phyloP scores from a whole-genome alignment of 2,888 invertebrate species.

The Oscheius sp. region DNA sequence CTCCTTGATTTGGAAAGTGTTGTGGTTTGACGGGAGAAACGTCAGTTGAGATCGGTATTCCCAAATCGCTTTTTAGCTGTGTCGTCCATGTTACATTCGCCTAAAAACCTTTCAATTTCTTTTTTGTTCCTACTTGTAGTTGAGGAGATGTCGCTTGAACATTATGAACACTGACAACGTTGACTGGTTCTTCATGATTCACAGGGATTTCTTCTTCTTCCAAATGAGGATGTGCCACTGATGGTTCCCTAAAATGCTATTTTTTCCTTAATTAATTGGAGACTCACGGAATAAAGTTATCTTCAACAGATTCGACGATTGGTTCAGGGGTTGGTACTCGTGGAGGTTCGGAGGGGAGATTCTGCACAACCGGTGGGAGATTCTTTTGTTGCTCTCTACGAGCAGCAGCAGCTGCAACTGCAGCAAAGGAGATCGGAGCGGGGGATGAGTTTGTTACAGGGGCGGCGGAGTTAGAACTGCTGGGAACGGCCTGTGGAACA shows the following conservation, averaged over 20 bases:
- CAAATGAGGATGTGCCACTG: neutral
- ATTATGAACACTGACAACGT: constrained; percentile 6
- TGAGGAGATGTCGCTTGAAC: constrained; percentile 19
- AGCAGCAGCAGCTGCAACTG: constrained; percentile 49
- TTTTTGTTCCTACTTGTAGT: constrained; percentile 6
- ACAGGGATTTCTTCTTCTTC: constrained; percentile 12
- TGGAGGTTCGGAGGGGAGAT: constrained; percentile 9
- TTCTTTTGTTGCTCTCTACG: constrained; percentile 43
- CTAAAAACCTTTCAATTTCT: constrained; percentile 9
- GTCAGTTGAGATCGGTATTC: constrained; percentile 39
- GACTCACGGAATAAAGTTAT: constrained; percentile 4
- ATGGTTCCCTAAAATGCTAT: constrained; percentile 19
- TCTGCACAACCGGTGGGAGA: constrained; percentile 33
- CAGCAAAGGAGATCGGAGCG: constrained; percentile 52
- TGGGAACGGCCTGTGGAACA: neutral
- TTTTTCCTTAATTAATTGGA: neutral
- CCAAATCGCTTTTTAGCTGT: constrained; percentile 61
- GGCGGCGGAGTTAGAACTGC: neutral
- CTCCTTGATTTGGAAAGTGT: constrained; percentile 3
- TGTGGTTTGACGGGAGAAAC: constrained; percentile 8
- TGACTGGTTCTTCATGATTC: constrained; percentile 8
- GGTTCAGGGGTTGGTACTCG: constrained; percentile 6
- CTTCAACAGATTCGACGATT: constrained; percentile 23
- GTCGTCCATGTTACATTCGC: constrained; percentile 51
- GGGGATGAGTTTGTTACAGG: constrained; percentile 37